Base-by-base conservation (phyloP, 2,888 invertebrate genomes). In the Hermaeophaga mercurialis region DNA sequence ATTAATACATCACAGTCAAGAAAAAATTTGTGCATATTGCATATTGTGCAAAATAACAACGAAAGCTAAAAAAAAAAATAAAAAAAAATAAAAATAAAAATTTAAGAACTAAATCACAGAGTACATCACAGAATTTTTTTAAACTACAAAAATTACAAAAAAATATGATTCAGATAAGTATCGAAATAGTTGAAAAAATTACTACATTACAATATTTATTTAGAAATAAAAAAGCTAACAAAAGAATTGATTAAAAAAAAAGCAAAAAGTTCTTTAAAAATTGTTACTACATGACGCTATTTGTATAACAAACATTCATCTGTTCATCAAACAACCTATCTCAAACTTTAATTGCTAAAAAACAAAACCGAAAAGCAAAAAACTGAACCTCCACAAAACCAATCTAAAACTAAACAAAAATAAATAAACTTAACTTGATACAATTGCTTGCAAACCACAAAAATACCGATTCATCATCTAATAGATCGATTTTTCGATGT, bases 1-100 rank as follows among this genome's bases (percentile, higher is more conserved):
- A 47, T 52, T 38, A 38, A 24, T 54, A 58, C 48, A 58, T 58
- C 58, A 58, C 58, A 58, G 54, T 24, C 33, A 31, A 18, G 7
- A 28, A 44, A 52, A 26, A n/a, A n/a, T n/a, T n/a, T n/a, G n/a
- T n/a, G n/a, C n/a, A n/a, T n/a, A 34, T 39, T 45, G 54, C 17
- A 28, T 34, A 45, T 44, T 44, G 48, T 44, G 36, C 31, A 57
- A 48, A 53, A 57, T 26, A 47, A 41, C 41, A 36, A 48, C 24
- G n/a, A 38, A 8, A 17, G 34, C n/a, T 15, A 28, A 14, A 33
- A 33, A 33, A 8, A 53, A 11, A 34, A 15, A 36, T 18, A 46
- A n/a, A 19, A n/a, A 46, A 11, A 33, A 46, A 46, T 5, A 17
- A 7, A 28, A 11, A 7, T 8, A 19, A 34, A 47, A 15, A 3